Conservation (phyloP, 2,888 invertebrate species). For the Aphrophora alni region DNA sequence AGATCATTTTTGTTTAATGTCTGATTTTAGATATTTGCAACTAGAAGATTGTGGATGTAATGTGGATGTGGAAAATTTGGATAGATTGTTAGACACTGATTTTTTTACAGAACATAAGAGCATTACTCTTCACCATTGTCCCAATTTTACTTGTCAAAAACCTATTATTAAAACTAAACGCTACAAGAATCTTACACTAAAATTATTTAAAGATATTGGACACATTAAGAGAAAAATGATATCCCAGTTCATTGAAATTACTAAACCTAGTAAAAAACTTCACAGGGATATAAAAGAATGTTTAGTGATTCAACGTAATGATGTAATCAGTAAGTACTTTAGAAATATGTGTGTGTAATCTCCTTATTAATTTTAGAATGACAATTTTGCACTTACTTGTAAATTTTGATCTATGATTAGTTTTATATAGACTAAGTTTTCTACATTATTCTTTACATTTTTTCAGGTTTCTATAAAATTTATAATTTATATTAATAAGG, state of each 20-base stretch:
- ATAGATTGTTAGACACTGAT: neutral
- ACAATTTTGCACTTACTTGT: too few relatives aligned
- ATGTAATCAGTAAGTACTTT: too few relatives aligned
- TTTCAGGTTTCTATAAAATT: too few relatives aligned
- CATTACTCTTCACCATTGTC: too few relatives aligned
- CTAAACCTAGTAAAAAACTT: neutral
- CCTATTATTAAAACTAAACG: neutral
- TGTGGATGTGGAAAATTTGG: neutral
- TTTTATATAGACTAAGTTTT: too few relatives aligned
- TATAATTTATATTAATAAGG: too few relatives aligned
- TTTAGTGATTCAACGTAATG: neutral
- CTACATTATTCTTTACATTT: too few relatives aligned
- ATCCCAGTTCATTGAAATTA: neutral
- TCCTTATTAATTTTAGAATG: too few relatives aligned
- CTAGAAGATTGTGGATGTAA: neutral
- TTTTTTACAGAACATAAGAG: neutral
- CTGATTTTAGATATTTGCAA: neutral
- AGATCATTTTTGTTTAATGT: too few relatives aligned
- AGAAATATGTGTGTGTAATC: too few relatives aligned
- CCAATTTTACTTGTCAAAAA: too few relatives aligned
- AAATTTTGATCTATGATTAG: too few relatives aligned
- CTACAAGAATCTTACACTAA: neutral
- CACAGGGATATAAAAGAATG: neutral
- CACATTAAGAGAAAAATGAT: neutral
- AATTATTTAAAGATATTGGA: neutral